Evolutionary conservation across 2,888 invertebrate species (phyloP).

Genomic region (Troglohyphantes excavatus): DNA sequence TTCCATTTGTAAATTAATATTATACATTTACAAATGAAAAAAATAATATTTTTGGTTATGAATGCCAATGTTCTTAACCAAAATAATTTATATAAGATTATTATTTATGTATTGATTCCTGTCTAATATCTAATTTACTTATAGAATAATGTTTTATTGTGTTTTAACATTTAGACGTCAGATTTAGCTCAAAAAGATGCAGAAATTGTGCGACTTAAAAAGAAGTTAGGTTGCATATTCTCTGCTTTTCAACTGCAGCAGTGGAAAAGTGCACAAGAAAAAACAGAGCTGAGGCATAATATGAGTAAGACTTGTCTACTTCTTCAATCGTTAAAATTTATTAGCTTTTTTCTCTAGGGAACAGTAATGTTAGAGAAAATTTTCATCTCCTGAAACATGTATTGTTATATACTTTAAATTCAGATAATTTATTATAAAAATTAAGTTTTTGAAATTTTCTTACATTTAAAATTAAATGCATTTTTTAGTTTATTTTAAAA

Average conservation of each 20-base stretch:
- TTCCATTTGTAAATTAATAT: no score
- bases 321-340: no score
- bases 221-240: conserved; percentile 12
- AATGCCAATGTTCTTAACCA: no score
- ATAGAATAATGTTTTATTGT: not conserved
- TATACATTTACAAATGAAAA: no score
- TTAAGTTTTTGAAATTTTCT: not conserved
- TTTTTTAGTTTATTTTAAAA: not conserved
- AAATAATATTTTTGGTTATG: no score
- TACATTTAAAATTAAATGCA: no score
- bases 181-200: conserved; percentile 19
- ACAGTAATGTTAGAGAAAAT: no score
- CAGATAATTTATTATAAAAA: not conserved
- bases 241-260: conserved; percentile 86
- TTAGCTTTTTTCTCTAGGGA: no score
- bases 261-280: conserved; percentile 89
- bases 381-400: no score
- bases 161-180: conserved; percentile 1
- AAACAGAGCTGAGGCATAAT: conserved; percentile 89
- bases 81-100: no score
- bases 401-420: no score
- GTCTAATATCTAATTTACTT: not conserved
- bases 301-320: conserved; percentile 85
- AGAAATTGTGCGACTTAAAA: conserved; percentile 45
- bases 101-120: no score